Conservation (phyloP, 2,113 vertebrate species). For the Glaucidium brasilianum region DNA sequence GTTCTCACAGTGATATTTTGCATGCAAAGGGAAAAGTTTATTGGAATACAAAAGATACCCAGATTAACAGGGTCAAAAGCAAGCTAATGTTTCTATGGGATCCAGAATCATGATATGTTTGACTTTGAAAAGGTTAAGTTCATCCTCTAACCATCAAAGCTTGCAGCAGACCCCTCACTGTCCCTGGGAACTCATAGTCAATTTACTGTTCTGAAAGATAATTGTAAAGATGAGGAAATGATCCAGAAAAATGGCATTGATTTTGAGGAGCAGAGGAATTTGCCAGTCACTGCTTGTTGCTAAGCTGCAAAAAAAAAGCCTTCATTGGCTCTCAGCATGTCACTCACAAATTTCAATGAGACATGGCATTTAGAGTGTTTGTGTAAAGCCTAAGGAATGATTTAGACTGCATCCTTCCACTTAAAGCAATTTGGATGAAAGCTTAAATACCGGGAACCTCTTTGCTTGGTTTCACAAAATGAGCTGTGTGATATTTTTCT, state of each 20-base stretch:
- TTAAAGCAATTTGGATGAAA: neutral
- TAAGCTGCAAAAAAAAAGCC: neutral
- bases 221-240: conserved; percentile 10
- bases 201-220: neutral
- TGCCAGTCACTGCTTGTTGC: conserved; percentile 41
- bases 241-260: conserved; percentile 58
- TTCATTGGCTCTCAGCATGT: neutral
- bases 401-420: neutral
- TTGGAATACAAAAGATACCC: neutral
- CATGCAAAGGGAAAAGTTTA: neutral
- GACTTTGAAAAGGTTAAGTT: conserved; percentile 10
- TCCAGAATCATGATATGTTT: neutral
- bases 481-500: neutral
- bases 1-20: neutral
- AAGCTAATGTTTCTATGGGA: neutral
- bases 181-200: neutral
- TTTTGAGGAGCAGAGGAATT: conserved; percentile 44
- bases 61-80: neutral
- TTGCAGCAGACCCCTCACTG: neutral
- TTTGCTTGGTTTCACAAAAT: neutral
- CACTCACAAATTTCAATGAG: neutral
- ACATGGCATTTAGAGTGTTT: neutral
- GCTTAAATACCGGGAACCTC: neutral
- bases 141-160: neutral
- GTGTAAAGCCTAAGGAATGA: neutral